Conservation (phyloP, 2,113 vertebrate species). For the Catharus fuscescens region DNA sequence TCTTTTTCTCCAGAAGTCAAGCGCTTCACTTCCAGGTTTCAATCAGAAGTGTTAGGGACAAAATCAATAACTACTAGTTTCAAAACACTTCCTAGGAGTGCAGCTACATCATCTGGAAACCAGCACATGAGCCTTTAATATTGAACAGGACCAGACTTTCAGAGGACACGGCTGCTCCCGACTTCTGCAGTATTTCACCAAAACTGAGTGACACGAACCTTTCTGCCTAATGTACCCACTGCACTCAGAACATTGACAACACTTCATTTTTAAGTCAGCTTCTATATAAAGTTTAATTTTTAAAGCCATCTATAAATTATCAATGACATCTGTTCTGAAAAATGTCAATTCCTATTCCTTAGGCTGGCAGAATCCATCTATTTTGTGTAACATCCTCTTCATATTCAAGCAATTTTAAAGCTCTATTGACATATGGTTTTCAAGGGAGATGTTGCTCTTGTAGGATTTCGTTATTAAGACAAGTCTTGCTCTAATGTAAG, state of each 20-base stretch:
- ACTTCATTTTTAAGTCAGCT: slow-evolving; percentile 33
- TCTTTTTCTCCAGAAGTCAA: neutral
- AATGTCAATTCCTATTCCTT: slow-evolving; percentile 32
- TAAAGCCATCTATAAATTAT: slow-evolving; percentile 69
- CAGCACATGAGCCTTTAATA: neutral
- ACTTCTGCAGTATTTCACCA: slow-evolving; percentile 48
- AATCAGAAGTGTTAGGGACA: neutral
- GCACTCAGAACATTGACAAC: slow-evolving; percentile 53
- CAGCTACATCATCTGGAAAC: neutral
- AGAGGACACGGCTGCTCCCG: neutral
- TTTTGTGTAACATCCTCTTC: neutral
- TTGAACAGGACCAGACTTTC: neutral
- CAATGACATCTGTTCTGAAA: slow-evolving; percentile 44
- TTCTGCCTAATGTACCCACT: slow-evolving; percentile 31
- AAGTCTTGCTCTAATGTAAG: neutral
- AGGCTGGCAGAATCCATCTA: slow-evolving; percentile 20
- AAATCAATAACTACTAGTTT: neutral
- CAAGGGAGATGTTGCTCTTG: neutral
- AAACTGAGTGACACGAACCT: neutral
- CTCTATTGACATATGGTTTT: neutral
- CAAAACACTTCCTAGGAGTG: neutral
- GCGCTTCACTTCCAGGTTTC: neutral
- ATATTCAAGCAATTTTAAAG: neutral
- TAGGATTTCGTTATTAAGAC: neutral
- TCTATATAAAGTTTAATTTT: slow-evolving; percentile 64